A percentile compares a stretch with the other conserved stretches of the same genome.
Conservation (phyloP, 1,140 invertebrate genomes). For the Drosophila kepulauana region DNA sequence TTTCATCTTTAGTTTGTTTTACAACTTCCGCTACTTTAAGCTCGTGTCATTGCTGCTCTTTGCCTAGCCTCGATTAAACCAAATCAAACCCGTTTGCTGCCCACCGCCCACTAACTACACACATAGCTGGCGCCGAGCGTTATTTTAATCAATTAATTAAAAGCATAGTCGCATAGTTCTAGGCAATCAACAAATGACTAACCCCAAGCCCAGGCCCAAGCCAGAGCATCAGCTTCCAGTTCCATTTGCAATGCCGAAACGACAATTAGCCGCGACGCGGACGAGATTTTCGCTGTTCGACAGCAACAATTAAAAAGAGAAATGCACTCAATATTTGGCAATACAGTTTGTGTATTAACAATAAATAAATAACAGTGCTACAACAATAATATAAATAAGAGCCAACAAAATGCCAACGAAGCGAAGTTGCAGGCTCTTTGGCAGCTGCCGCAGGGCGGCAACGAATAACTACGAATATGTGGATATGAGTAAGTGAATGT, state of each 20-base stretch:
- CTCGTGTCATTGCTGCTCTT: not conserved
- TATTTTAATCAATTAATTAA: conserved; percentile 82
- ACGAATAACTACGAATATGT: conserved; percentile 56
- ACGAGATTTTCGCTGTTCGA: conserved; percentile 19
- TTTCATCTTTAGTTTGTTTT: not conserved
- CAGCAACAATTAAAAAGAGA: conserved; percentile 46
- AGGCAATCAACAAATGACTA: conserved; percentile 39
- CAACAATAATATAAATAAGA: not conserved
- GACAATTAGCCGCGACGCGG: conserved; percentile 71
- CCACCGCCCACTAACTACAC: conserved; percentile 19
- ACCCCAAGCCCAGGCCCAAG: not conserved
- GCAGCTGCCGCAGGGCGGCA: conserved; percentile 45
- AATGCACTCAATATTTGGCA: conserved; percentile 21
- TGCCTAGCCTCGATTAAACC: not conserved
- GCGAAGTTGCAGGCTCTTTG: conserved; percentile 60
- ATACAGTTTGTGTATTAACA: conserved; percentile 24
- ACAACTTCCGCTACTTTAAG: not conserved
- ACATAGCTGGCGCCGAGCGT: conserved; percentile 25
- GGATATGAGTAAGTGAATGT: conserved; percentile 74
- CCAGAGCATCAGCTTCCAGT: conserved; percentile 45
- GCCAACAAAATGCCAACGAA: conserved; percentile 43
- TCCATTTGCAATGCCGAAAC: conserved; percentile 72
- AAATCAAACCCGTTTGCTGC: conserved; percentile 29
- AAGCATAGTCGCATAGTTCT: conserved; percentile 46
- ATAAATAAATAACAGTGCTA: conserved; percentile 1